A percentile compares a stretch with the other conserved stretches of the same genome.
Evolutionary conservation across 2,797 vertebrate species (phyloP).

Genomic region (Eulemur albifrons): DNA sequence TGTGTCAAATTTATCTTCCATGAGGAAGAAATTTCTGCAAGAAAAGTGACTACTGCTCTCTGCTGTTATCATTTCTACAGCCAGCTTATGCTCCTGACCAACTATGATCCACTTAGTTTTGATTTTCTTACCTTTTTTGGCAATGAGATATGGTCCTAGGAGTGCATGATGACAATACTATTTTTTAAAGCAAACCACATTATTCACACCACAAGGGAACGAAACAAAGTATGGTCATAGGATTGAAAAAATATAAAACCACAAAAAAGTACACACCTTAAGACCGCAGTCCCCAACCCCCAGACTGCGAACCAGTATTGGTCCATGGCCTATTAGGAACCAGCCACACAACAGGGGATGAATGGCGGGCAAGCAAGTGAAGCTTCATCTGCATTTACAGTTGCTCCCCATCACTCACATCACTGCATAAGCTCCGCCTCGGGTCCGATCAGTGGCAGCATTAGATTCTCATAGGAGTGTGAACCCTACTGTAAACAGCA

Average conservation of each 20-base stretch:
- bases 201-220: neutral
- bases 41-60: neutral
- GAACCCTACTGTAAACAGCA: too few species aligned
- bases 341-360: too few species aligned
- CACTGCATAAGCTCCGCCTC: too few species aligned
- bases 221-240: neutral
- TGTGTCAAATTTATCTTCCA: neutral
- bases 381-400: too few species aligned
- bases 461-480: too few species aligned
- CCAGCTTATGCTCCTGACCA: neutral
- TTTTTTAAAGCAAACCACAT: constrained; percentile 6
- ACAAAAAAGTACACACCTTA: neutral
- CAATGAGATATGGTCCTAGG: neutral
- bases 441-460: too few species aligned
- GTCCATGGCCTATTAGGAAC: too few species aligned
- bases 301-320: too few species aligned
- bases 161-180: neutral
- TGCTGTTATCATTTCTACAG: neutral
- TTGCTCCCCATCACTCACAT: too few species aligned
- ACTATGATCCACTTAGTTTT: neutral
- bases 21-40: neutral
- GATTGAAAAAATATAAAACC: neutral
- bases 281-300: too few species aligned
- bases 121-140: neutral
- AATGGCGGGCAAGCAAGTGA: too few species aligned